phyloP scores from a whole-genome alignment of 2,888 invertebrate species.

The Diogma glabrata region DNA sequence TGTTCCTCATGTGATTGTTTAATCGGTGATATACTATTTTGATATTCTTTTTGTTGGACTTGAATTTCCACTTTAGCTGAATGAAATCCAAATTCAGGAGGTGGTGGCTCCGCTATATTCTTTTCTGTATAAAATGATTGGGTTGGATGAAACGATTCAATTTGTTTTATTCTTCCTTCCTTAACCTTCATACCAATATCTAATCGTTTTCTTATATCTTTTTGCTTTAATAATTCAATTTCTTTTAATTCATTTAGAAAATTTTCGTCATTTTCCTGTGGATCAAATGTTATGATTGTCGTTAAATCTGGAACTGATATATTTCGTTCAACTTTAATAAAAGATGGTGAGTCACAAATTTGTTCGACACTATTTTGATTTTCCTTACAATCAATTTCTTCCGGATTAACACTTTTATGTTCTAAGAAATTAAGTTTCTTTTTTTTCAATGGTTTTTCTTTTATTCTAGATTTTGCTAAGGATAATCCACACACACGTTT shows the following conservation, averaged over 20 bases:
- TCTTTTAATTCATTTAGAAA: not conserved
- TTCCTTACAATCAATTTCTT: not conserved
- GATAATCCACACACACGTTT: slow-evolving; percentile 1
- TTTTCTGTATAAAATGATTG: no score
- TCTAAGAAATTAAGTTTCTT: no score
- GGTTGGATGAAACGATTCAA: no score
- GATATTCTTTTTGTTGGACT: not conserved
- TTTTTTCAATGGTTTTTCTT: not conserved
- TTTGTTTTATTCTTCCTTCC: not conserved
- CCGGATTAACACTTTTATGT: not conserved
- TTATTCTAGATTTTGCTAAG: not conserved
- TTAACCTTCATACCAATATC: not conserved
- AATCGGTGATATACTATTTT: no score
- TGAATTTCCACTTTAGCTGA: not conserved
- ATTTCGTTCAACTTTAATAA: not conserved
- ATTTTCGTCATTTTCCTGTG: not conserved
- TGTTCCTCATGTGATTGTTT: not conserved
- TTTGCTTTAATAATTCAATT: not conserved
- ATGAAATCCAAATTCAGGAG: not conserved
- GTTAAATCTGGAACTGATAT: not conserved
- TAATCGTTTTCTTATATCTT: not conserved
- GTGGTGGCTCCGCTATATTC: no score
- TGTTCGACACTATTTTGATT: not conserved
- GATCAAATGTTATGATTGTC: not conserved
- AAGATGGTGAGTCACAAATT: not conserved